Conservation (phyloP, 2,888 invertebrate species). For the Nymphalis urticae region DNA sequence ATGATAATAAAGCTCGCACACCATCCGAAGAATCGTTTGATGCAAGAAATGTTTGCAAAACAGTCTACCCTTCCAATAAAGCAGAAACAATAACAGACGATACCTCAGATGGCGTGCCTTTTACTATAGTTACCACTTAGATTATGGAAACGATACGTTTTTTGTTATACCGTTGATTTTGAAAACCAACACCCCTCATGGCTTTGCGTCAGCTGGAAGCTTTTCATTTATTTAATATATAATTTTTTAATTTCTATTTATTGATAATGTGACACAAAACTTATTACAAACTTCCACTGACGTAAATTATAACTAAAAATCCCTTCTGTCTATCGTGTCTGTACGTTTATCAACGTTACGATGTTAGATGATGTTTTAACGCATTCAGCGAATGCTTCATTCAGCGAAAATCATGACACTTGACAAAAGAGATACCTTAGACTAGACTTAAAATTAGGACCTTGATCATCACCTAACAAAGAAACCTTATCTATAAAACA, state of each 20-base stretch:
- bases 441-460: conserved; percentile 35
- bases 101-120: conserved; percentile 62
- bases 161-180: conserved; percentile 68
- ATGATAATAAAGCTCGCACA: conserved; percentile 74
- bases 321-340: conserved; percentile 56
- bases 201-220: conserved; percentile 79
- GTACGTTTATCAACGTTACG: neutral
- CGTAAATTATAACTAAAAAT: conserved; percentile 71
- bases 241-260: conserved; percentile 19
- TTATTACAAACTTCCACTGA: conserved; percentile 69
- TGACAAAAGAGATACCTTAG: conserved; percentile 39
- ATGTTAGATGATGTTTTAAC: no score
- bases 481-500: conserved; percentile 45
- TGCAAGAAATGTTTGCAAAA: conserved; percentile 77
- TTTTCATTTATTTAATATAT: conserved; percentile 46
- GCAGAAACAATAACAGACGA: conserved; percentile 70
- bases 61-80: conserved; percentile 68
- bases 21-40: conserved; percentile 76
- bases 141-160: conserved; percentile 80
- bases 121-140: conserved; percentile 67
- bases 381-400: no score
- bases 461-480: conserved; percentile 37
- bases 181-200: conserved; percentile 80
- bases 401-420: conserved; percentile 11
- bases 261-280: neutral